phyloP scores from a whole-genome alignment of 2,888 invertebrate species.

The Caenorhabditis imperialis region DNA sequence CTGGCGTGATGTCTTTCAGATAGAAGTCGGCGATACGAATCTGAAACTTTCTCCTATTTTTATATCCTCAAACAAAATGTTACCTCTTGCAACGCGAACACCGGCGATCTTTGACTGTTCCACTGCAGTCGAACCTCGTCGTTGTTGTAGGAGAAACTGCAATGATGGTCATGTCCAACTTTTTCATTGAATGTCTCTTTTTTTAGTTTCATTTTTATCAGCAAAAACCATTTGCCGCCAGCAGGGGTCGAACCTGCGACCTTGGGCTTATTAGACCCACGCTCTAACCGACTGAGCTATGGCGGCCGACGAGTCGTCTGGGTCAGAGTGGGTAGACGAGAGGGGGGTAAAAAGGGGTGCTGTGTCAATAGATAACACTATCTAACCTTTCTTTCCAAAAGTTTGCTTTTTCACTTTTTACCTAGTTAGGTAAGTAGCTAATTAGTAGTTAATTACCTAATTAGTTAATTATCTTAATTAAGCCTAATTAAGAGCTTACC shows the following conservation, averaged over 20 bases:
- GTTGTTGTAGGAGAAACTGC: conserved; percentile 61
- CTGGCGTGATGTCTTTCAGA: conserved; percentile 55
- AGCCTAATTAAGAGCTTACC: too few relatives aligned
- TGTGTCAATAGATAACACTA: too few relatives aligned
- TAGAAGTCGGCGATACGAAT: conserved; percentile 62
- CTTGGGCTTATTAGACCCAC: conserved; percentile 78
- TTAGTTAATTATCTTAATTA: too few relatives aligned
- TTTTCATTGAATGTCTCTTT: too few relatives aligned
- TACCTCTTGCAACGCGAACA: conserved; percentile 59
- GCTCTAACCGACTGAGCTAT: conserved; percentile 78
- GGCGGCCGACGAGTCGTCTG: conserved; percentile 67
- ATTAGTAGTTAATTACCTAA: too few relatives aligned
- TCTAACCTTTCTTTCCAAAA: too few relatives aligned
- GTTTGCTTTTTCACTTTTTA: too few relatives aligned
- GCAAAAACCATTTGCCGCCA: conserved; percentile 72
- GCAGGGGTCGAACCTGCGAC: conserved; percentile 78
- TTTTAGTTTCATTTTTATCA: too few relatives aligned
- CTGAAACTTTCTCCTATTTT: conserved; percentile 16
- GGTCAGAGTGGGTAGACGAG: too few relatives aligned
- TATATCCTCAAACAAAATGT: too few relatives aligned
- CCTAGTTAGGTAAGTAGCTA: too few relatives aligned
- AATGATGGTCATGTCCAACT: background rate
- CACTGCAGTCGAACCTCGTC: conserved; percentile 64
- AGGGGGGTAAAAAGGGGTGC: too few relatives aligned
- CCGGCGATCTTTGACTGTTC: conserved; percentile 60